Percentiles rank a stretch among this genome's conserved stretches.
These are phyloP conservation scores for Drosophila murphyi DNA, from an alignment of 1,140 invertebrate species.

Conservation along the genomic window DNA sequence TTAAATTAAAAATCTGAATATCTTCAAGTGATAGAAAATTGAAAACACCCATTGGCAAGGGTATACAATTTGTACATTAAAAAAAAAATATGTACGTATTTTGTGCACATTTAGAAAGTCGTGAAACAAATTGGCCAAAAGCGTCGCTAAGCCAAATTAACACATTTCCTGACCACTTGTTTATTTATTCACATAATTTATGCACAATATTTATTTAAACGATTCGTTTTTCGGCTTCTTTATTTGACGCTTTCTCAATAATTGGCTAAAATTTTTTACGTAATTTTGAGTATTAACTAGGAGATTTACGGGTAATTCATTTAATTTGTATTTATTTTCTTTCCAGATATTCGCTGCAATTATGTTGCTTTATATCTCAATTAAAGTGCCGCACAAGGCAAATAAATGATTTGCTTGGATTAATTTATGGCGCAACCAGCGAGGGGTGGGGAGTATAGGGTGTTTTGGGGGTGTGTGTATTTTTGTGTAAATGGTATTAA, in stretches of 20 bases:
- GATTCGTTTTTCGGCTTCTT: conserved; percentile 37
- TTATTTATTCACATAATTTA: conserved; percentile 65
- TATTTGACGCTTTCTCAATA: conserved; percentile 32
- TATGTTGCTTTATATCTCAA: conserved; percentile 22
- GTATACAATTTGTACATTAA: background rate
- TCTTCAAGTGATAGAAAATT: background rate
- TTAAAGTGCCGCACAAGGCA: conserved; percentile 27
- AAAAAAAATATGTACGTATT: background rate
- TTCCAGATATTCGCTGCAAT: conserved; percentile 6
- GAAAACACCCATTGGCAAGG: background rate
- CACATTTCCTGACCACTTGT: conserved; percentile 60
- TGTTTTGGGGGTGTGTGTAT: background rate
- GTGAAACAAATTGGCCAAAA: conserved; percentile 40
- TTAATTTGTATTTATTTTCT: background rate
- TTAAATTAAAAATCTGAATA: too few species aligned
- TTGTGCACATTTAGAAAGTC: conserved; percentile 70
- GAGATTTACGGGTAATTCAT: background rate
- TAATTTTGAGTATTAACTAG: background rate
- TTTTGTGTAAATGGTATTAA: conserved; percentile 74
- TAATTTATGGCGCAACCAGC: conserved; percentile 45
- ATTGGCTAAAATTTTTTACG: conserved; percentile 22
- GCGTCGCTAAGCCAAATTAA: conserved; percentile 61
- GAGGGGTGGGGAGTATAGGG: conserved; percentile 7
- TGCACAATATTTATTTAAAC: conserved; percentile 57
- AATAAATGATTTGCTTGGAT: conserved; percentile 61